phyloP scores from a whole-genome alignment of 1,140 invertebrate species.

The Micrasema longulum region DNA sequence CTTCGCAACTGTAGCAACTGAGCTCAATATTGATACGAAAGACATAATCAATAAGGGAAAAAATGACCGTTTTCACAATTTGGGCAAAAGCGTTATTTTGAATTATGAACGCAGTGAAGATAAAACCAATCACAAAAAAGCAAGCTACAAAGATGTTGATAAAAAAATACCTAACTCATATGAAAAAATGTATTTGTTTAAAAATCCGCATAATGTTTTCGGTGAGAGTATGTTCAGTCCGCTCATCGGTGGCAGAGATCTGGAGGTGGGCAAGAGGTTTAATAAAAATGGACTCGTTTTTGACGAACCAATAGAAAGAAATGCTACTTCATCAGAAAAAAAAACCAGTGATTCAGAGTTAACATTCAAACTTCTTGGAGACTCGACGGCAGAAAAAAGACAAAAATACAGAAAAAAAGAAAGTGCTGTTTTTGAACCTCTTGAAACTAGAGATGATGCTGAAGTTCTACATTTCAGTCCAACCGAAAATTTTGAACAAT shows the following conservation, averaged over 20 bases:
- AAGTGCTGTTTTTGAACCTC: constrained; percentile 12
- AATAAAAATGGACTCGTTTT: neutral
- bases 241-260: neutral
- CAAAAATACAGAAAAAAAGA: constrained; percentile 3
- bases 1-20: no score
- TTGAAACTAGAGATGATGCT: neutral
- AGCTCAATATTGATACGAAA: neutral
- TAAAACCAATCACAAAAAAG: neutral
- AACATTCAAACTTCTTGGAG: neutral
- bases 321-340: neutral
- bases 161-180: no score
- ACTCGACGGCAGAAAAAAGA: constrained; percentile 14
- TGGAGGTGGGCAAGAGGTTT: neutral
- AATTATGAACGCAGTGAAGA: neutral
- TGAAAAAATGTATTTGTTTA: neutral
- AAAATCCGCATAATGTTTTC: neutral
- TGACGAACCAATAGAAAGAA: neutral
- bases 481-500: neutral
- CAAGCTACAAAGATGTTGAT: neutral
- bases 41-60: neutral
- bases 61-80: neutral
- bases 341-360: neutral
- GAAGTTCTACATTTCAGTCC: neutral
- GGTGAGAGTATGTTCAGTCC: neutral
- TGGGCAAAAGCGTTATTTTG: neutral